These are phyloP conservation scores for Mactromeris polynyma DNA, from an alignment of 2,888 invertebrate species.

Conservation along the genomic window DNA sequence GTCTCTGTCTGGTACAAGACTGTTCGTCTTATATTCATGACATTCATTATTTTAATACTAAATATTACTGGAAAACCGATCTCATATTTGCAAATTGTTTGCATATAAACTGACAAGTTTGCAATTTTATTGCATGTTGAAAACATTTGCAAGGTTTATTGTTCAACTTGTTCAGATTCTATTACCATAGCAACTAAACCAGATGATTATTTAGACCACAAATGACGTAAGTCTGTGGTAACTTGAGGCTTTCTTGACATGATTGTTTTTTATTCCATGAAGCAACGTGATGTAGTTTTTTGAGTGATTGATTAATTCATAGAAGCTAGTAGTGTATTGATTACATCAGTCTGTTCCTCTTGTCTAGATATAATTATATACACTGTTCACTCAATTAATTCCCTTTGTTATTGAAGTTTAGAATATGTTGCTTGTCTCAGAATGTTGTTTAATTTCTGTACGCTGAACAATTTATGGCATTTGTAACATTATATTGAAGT, in stretches of 20 bases:
- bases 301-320: neutral
- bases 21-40: too few species aligned
- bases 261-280: conserved; percentile 1
- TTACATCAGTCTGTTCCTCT: neutral
- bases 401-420: too few species aligned
- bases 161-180: conserved; percentile 30
- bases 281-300: neutral
- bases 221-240: conserved; percentile 37
- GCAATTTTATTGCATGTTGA: neutral
- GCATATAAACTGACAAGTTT: neutral
- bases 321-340: neutral
- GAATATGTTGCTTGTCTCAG: too few species aligned
- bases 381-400: neutral
- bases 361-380: neutral
- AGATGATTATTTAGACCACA: conserved; percentile 23
- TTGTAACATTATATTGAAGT: too few species aligned
- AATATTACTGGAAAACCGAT: neutral
- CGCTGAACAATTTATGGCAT: too few species aligned
- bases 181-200: conserved; percentile 38
- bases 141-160: neutral
- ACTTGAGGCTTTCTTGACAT: conserved; percentile 32
- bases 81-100: neutral
- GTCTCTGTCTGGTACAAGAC: too few species aligned
- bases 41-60: too few species aligned
- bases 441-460: too few species aligned